A percentile compares a stretch with the other conserved stretches of the same genome.
phyloP scores from a whole-genome alignment of 2,113 vertebrate species.

The Eublepharis macularius region DNA sequence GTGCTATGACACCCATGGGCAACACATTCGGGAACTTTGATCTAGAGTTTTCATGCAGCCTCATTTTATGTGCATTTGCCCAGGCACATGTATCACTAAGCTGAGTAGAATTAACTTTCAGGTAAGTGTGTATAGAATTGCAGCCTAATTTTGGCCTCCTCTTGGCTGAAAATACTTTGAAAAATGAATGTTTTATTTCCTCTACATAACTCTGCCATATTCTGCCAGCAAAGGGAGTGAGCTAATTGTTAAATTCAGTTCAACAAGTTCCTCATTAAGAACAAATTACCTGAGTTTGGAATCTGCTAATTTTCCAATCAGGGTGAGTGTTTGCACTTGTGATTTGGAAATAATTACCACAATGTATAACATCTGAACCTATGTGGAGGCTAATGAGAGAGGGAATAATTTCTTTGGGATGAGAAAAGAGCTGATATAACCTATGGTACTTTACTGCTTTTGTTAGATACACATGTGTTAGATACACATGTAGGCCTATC shows the following conservation, averaged over 20 bases:
- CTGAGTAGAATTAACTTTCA: neutral
- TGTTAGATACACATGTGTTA: neutral
- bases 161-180: neutral
- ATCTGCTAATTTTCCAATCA: slow-evolving; percentile 87
- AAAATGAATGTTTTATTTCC: slow-evolving; percentile 27
- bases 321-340: slow-evolving; percentile 83
- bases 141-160: neutral
- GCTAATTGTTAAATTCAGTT: slow-evolving; percentile 84
- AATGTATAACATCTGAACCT: slow-evolving; percentile 76
- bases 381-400: slow-evolving; percentile 73
- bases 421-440: slow-evolving; percentile 26
- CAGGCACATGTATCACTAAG: neutral
- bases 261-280: slow-evolving; percentile 85
- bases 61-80: neutral
- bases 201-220: slow-evolving; percentile 21
- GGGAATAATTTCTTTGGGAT: slow-evolving; percentile 52
- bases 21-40: no score
- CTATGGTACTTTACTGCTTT: neutral
- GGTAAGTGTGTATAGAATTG: neutral
- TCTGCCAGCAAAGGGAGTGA: slow-evolving; percentile 75
- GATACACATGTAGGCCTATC: neutral
- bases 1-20: no score
- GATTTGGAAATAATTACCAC: slow-evolving; percentile 84
- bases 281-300: slow-evolving; percentile 82
- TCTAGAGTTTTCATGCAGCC: neutral